Evolutionary conservation across 2,113 vertebrate genomes (phyloP).

Genomic region (Nymphicus hollandicus): DNA sequence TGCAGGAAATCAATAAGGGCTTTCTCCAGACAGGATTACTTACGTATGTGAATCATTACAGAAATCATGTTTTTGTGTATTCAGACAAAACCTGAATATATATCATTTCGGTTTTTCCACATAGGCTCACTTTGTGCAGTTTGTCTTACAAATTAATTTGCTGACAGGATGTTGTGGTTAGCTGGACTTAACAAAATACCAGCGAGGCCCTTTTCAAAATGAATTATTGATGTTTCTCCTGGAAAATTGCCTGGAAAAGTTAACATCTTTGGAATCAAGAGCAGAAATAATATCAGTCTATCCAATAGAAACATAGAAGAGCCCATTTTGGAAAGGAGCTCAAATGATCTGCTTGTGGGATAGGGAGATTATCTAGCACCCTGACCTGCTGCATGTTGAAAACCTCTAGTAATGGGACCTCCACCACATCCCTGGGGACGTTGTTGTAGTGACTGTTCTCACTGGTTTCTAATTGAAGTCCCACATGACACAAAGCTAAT

Average conservation of each 20-base stretch:
- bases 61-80: neutral
- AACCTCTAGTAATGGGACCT: neutral
- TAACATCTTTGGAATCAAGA: neutral
- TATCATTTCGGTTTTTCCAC: neutral
- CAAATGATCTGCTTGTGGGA: neutral
- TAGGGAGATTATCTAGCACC: neutral
- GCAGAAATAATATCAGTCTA: neutral
- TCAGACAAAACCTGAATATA: constrained; percentile 32
- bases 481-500: neutral
- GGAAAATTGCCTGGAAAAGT: neutral
- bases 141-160: constrained; percentile 42
- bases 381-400: neutral
- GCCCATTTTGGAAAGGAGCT: neutral
- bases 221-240: neutral
- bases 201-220: constrained; percentile 7
- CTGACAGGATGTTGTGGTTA: constrained; percentile 30
- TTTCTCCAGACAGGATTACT: neutral
- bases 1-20: constrained; percentile 13
- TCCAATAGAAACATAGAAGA: neutral
- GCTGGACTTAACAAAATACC: constrained; percentile 35
- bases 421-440: neutral
- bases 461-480: neutral
- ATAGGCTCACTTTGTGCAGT: neutral
- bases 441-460: neutral
- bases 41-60: constrained; percentile 21